These are phyloP conservation scores for Tolypeutes matacus DNA, from an alignment of 2,797 vertebrate species.

Conservation along the genomic window DNA sequence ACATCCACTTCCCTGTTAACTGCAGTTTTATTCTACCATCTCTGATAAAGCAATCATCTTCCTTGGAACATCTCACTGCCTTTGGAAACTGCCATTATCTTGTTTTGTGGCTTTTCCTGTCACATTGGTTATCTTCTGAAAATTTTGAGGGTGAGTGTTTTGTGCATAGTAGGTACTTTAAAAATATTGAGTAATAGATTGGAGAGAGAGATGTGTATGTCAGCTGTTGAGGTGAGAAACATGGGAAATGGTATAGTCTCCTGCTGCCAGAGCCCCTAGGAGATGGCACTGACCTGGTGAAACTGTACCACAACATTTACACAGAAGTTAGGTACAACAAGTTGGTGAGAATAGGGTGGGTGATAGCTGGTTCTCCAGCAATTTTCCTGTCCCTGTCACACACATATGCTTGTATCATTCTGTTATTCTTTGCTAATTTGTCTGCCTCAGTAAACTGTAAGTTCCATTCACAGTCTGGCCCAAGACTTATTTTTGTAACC, in stretches of 20 bases:
- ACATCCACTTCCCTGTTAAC: neutral
- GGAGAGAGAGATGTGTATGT: neutral
- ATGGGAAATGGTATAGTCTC: neutral
- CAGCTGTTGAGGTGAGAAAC: neutral
- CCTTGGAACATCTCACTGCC: neutral
- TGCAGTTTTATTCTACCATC: neutral
- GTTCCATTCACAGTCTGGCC: neutral
- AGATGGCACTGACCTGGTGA: neutral
- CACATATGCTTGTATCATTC: neutral
- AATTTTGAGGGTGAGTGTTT: constrained; percentile 2
- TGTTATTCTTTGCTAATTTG: neutral
- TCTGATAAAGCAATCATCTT: neutral
- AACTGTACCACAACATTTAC: neutral
- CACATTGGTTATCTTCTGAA: neutral
- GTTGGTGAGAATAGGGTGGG: neutral
- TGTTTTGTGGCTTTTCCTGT: neutral
- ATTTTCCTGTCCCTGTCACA: constrained; percentile 15
- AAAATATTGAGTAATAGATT: neutral
- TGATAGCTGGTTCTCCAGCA: neutral
- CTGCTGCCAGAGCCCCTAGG: neutral
- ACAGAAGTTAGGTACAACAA: neutral
- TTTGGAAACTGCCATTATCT: neutral
- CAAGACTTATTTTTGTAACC: neutral
- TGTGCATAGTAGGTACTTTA: neutral
- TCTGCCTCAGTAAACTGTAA: neutral